Base-by-base conservation (phyloP, 2,797 vertebrate species). In the Anas georgica region DNA sequence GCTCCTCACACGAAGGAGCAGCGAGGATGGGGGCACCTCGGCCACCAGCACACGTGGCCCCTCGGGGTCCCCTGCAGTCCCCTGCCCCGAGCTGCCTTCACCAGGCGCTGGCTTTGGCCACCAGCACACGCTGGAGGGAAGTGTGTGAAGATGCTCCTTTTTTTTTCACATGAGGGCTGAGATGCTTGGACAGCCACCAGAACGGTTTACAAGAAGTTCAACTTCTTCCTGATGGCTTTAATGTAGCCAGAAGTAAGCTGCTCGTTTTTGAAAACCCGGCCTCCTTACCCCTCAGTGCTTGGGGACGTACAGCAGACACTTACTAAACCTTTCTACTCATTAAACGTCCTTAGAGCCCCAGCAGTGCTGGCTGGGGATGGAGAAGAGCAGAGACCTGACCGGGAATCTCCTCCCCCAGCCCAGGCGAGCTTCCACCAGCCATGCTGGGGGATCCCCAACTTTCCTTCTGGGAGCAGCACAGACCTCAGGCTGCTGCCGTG, bases 61-160 rank as follows among this genome's bases (percentile, higher is more conserved):
- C 6, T 17, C 10, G 3, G 69, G 28, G 31, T 39, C 58, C 33
- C 63, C 16, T 33, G 54, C 12, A 31, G 5, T 17, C 23, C 37
- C 46, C 48, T 29, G 55, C 50, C 84, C 85, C 2, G 41, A 60
- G 88, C 58, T 21, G 1, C 23, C 43, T 26, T 11, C 39, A 2
- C 55, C 43, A 39, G 25, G 26, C 0, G 37, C 26, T 37, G 77
- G 35, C 21, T 84, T 39, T 72, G 23, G 3, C 68, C 35, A 0
- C 2, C 55, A 10, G 3, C 2, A 9, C 1, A 8, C 64, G 56
- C n/a, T 4, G 37, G 3, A 14, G 48, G n/a, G 6, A 13, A 56
- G 43, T 9, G 43, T 43, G 43, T 6, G 9, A 73, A 54, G 60
- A 46, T 39, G 16, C 25, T 1, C 17, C 16, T 64, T 21, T 21